These are phyloP conservation scores for Campylomormyrus tamandua DNA, from an alignment of 2,113 vertebrate genomes.

Conservation along the genomic window DNA sequence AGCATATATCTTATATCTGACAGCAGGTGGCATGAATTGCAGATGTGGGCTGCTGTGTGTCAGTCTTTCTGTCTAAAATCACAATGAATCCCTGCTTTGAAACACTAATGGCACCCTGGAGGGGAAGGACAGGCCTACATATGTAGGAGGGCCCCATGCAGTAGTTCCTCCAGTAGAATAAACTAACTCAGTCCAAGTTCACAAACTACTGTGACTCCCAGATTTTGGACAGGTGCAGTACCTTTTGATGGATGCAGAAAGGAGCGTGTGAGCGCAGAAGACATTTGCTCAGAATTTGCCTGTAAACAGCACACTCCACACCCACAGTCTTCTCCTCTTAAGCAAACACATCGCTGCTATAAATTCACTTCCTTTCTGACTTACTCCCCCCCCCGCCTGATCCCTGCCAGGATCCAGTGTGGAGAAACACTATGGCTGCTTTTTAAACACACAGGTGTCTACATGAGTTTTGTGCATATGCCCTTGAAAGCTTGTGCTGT, in stretches of 20 bases:
- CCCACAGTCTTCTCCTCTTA: background rate
- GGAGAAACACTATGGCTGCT: background rate
- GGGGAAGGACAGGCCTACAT: background rate
- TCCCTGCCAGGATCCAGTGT: background rate
- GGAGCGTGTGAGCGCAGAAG: background rate
- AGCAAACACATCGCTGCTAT: background rate
- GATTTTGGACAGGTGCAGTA: background rate
- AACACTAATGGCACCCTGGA: background rate
- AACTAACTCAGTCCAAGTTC: background rate
- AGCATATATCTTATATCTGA: background rate
- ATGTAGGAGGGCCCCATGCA: background rate
- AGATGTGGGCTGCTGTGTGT: background rate
- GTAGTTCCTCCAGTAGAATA: background rate
- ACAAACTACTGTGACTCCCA: background rate
- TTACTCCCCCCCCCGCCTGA: background rate
- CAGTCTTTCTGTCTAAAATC: background rate
- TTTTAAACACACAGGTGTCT: background rate
- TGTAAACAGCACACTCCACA: background rate
- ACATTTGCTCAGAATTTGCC: background rate
- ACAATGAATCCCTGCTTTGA: background rate
- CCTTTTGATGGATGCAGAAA: background rate
- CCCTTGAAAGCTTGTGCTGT: background rate
- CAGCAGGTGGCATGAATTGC: background rate
- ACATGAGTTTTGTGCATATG: background rate
- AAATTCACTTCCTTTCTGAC: conserved; percentile 13